Evolutionary conservation across 2,797 vertebrate species (phyloP).

Genomic region (Leptatherina wallacei): DNA sequence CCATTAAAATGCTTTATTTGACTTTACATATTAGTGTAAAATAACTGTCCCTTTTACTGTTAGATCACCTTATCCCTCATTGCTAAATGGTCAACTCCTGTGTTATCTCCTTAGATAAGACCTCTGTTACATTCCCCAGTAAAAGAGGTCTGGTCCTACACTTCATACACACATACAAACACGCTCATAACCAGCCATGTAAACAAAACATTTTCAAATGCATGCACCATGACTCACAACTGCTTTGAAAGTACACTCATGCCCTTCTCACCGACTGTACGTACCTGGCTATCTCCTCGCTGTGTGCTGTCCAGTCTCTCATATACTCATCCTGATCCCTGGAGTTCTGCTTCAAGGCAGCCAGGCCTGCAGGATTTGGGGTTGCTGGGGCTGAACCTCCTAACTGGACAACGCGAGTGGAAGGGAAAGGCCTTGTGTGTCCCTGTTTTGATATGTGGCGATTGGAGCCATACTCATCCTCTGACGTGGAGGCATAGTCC

Average conservation of each 20-base stretch:
- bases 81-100: no score
- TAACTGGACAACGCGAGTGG: slow-evolving; percentile 86
- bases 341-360: slow-evolving; percentile 86
- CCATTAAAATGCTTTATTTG: no score
- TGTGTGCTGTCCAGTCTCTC: slow-evolving; percentile 96
- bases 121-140: no score
- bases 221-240: slow-evolving; percentile 8
- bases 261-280: slow-evolving; percentile 38
- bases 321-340: slow-evolving; percentile 96
- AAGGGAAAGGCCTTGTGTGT: slow-evolving; percentile 82
- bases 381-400: slow-evolving; percentile 86
- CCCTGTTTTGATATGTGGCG: slow-evolving; percentile 92
- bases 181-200: not conserved
- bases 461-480: slow-evolving; percentile 97
- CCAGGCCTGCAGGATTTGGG: slow-evolving; percentile 78
- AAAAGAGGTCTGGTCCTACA: not conserved
- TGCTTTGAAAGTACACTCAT: not conserved
- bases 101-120: no score
- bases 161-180: not conserved
- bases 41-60: no score
- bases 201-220: not conserved
- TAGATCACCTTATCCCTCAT: no score
- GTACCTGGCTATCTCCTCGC: slow-evolving; percentile 96
- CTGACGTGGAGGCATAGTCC: slow-evolving; percentile 97
- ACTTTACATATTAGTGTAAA: no score